Percentiles rank a stretch among this genome's conserved stretches.
Evolutionary conservation across 2,888 invertebrate species (phyloP).

Genomic region (Marasmarcha lunaedactyla): DNA sequence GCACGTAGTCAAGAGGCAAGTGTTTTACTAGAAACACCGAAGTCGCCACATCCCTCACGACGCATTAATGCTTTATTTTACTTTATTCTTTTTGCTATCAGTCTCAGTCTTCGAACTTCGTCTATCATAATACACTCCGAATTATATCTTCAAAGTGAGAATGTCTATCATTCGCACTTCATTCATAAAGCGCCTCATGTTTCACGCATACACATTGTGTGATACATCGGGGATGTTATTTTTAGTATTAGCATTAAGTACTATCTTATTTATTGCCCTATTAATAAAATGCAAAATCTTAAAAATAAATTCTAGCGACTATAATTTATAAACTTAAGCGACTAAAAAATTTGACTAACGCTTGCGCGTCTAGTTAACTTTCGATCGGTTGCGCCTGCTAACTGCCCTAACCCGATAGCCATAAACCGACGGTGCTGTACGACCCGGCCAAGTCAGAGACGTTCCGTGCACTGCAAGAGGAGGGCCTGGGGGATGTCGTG

Average conservation of each 20-base stretch:
- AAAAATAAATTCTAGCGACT: not conserved
- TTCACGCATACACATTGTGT: slow-evolving; percentile 37
- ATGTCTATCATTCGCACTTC: slow-evolving; percentile 23
- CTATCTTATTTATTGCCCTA: slow-evolving; percentile 10
- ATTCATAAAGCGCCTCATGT: slow-evolving; percentile 23
- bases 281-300: slow-evolving; percentile 18
- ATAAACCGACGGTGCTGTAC: slow-evolving; percentile 80
- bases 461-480: slow-evolving; percentile 87
- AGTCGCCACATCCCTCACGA: slow-evolving; percentile 46
- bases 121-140: slow-evolving; percentile 36
- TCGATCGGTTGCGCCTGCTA: slow-evolving; percentile 44
- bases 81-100: slow-evolving; percentile 36
- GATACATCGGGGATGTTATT: slow-evolving; percentile 23
- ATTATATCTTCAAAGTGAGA: slow-evolving; percentile 16
- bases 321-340: too few species aligned
- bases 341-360: slow-evolving; percentile 22
- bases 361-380: slow-evolving; percentile 5
- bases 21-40: slow-evolving; percentile 66
- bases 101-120: slow-evolving; percentile 32
- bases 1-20: slow-evolving; percentile 70
- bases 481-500: slow-evolving; percentile 73
- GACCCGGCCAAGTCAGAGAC: slow-evolving; percentile 92
- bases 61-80: slow-evolving; percentile 70
- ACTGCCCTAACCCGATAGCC: slow-evolving; percentile 42
- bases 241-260: slow-evolving; percentile 28